A percentile compares a stretch with the other conserved stretches of the same genome.
These are phyloP conservation scores for Scrobipalpa costella DNA, from an alignment of 2,888 invertebrate species.

Conservation along the genomic window DNA sequence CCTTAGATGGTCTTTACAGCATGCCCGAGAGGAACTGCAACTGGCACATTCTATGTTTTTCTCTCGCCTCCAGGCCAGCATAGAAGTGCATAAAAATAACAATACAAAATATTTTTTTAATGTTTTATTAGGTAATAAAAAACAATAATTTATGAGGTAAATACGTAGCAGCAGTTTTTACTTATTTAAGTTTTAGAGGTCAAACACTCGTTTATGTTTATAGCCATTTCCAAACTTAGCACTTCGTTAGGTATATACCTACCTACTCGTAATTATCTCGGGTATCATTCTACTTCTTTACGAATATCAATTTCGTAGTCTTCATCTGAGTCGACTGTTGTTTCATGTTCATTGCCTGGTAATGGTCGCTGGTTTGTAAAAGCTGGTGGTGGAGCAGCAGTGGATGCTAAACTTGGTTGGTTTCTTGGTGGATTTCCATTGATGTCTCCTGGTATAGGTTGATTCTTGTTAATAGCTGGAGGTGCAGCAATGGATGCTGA, in stretches of 20 bases:
- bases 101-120: too few relatives aligned
- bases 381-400: background rate
- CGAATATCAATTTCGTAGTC: constrained; percentile 38
- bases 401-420: background rate
- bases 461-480: too few relatives aligned
- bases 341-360: constrained; percentile 8
- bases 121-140: too few relatives aligned
- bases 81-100: too few relatives aligned
- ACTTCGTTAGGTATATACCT: background rate
- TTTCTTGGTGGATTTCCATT: background rate
- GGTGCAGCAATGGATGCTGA: background rate
- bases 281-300: background rate
- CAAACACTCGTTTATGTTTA: background rate
- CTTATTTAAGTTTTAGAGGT: background rate
- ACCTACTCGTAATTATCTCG: background rate
- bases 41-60: too few relatives aligned
- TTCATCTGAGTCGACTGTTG: constrained; percentile 23
- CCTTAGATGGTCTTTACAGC: too few relatives aligned
- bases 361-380: background rate
- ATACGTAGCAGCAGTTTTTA: background rate
- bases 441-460: background rate
- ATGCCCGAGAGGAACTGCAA: too few relatives aligned
- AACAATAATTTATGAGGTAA: constrained; percentile 1
- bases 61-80: too few relatives aligned
- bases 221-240: background rate